Evolutionary conservation across 2,888 invertebrate species (phyloP), one percentile per base, ranked within the genome.

Genomic region (Aelia acuminata): DNA sequence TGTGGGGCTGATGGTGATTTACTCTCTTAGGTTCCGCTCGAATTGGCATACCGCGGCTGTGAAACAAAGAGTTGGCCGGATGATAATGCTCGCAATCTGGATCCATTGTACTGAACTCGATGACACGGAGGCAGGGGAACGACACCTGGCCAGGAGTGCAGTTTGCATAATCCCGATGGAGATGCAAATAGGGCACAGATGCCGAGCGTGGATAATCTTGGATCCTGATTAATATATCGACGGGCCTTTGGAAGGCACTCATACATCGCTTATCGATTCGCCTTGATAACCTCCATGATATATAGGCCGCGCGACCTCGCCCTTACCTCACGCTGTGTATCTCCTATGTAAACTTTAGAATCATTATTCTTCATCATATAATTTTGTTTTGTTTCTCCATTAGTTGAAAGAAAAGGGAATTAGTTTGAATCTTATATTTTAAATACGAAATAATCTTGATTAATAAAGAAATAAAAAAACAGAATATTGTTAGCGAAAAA

Each of bases 81-180:
- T 35, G 20, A 80, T 35, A 43, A 43, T 13, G 80, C 43, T 1
- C 13, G 43, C 80, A 80, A 80, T 80, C 43, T 80, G 80, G 80
- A 13, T 1, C 43, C 43, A 80, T 80, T 80, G 80, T 80, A 43
- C 26, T 1, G 4, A 31, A 15, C 35, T 20, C 15, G 20, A 80
- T 11, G 80, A 8, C n/a, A 80, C 80, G 18, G 22, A 43, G 22
- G 11, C 75, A 4, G 7, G 7, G 7, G 39, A 13, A 39, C 63
- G 7, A 80, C 80, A 80, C 80, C 80, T 80, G 80, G 80, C n/a
- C 80, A 43, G 22, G 80, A 80, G 80, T 70, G 63, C 31, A 47
- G 39, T 80, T 80, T n/a, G 80, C 80, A 80, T 80, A 80, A 80
- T 80, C 80, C 43, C 80, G 39, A 80, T n/a, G 10, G 80, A 80